Percentiles rank a stretch among this genome's conserved stretches.
Conservation (phyloP, 1,140 invertebrate genomes). For the Scaptomyza pallida region DNA sequence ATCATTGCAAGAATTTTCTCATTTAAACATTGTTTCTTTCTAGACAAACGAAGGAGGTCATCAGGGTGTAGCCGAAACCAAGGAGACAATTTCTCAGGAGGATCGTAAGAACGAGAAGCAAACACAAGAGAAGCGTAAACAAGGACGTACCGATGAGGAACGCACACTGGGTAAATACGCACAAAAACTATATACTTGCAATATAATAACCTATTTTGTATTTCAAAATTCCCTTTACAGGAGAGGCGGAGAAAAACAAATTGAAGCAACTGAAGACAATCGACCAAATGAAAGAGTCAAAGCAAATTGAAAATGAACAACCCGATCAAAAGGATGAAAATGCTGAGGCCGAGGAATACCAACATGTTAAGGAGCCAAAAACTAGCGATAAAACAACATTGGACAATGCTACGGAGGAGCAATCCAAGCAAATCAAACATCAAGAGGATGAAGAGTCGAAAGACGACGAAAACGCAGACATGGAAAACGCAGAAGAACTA, state of each 20-base stretch:
- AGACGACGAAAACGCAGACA: slow-evolving; percentile 85
- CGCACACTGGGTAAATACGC: slow-evolving; percentile 85
- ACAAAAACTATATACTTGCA: background rate
- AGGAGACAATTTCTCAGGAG: slow-evolving; percentile 83
- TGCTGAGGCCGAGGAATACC: slow-evolving; percentile 87
- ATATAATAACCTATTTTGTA: background rate
- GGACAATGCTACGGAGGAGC: slow-evolving; percentile 92
- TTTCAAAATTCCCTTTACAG: slow-evolving; percentile 19
- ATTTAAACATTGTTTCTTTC: background rate
- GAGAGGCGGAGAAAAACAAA: slow-evolving; percentile 83
- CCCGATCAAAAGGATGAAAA: slow-evolving; percentile 81
- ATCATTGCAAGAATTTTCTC: background rate
- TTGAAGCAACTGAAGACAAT: slow-evolving; percentile 88
- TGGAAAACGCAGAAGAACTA: slow-evolving; percentile 85
- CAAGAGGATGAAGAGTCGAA: slow-evolving; percentile 86
- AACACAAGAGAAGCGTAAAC: slow-evolving; percentile 75
- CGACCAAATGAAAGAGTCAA: slow-evolving; percentile 82
- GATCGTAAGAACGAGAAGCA: slow-evolving; percentile 78
- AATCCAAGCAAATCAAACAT: slow-evolving; percentile 89
- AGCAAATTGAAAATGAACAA: slow-evolving; percentile 85
- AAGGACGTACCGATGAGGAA: slow-evolving; percentile 85
- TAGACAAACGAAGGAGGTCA: slow-evolving; percentile 85
- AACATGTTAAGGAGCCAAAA: slow-evolving; percentile 93
- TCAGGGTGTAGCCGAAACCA: slow-evolving; percentile 85
- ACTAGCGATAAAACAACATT: slow-evolving; percentile 87